Conservation (phyloP, 2,888 invertebrate species). For the Rhagophthalmus giganteus region DNA sequence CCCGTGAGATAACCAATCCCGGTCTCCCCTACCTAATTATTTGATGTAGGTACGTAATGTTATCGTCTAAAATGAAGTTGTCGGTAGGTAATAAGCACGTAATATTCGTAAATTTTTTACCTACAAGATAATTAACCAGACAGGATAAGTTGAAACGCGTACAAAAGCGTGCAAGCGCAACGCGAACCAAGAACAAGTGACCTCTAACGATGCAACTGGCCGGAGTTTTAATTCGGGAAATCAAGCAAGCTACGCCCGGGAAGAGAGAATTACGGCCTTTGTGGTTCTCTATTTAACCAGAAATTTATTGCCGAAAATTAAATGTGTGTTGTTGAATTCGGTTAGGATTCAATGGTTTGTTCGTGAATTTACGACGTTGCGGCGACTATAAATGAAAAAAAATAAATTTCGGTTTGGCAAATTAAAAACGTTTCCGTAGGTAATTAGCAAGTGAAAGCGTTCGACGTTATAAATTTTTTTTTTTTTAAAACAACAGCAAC, state of each 20-base stretch:
- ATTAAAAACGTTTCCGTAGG: background rate
- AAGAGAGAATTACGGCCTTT: slow-evolving; percentile 37
- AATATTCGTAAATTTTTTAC: too few species aligned
- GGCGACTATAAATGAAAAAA: slow-evolving; percentile 34
- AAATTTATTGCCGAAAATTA: slow-evolving; percentile 41
- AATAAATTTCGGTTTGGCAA: slow-evolving; percentile 6
- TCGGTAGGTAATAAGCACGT: too few species aligned
- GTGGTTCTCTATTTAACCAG: slow-evolving; percentile 39
- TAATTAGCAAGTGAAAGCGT: too few species aligned
- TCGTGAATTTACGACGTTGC: slow-evolving; percentile 36
- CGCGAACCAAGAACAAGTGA: slow-evolving; percentile 37
- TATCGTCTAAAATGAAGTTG: too few species aligned
- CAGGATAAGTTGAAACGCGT: too few species aligned
- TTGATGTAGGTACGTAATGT: too few species aligned
- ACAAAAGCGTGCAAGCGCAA: too few species aligned
- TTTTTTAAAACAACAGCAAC: too few species aligned
- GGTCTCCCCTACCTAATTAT: too few species aligned
- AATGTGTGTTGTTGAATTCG: slow-evolving; percentile 40
- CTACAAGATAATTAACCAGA: too few species aligned
- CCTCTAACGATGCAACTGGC: slow-evolving; percentile 42
- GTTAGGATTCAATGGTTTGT: slow-evolving; percentile 35
- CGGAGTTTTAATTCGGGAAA: slow-evolving; percentile 39
- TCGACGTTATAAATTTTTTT: too few species aligned
- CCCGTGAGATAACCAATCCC: too few species aligned
- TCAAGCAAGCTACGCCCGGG: slow-evolving; percentile 28